Base-by-base conservation (phyloP, 2,797 vertebrate genomes). In the Microctenopoma steveboyesi region DNA sequence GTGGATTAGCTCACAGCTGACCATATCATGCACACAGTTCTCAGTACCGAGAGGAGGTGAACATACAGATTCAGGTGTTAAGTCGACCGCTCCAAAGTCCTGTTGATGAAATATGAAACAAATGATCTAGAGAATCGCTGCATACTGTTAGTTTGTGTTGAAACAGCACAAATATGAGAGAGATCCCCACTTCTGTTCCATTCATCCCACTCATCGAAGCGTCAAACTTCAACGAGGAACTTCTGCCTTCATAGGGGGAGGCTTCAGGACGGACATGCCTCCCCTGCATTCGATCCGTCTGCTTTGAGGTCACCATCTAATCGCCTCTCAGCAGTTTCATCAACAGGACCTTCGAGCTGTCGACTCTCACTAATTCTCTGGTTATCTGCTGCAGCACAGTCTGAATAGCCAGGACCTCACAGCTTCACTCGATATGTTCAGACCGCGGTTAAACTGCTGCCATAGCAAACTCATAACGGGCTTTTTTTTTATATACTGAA, bases 371-470 rank as follows among this genome's bases (percentile, higher is more conserved):
- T 74, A 72, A 75, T 71, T 73, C 76, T 66, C 48, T 73, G 9
- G 57, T 76, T 87, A 88, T 89, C 88, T 79, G 69, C 63, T 14
- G 51, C 63, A 4, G 74, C 69, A 47, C 77, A 82, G 59, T 81
- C 69, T 59, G 69, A 22, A 2, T 58, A 46, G 61, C 25, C 42
- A 14, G 25, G 22, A 69, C 47, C 49, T 8, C n/a, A 69, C 64
- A 50, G 76, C 43, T 65, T 60, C 5, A 14, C 10, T 4, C 14
- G 39, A 18, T 37, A 12, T 8, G 46, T 52, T 54, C 16, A 48
- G 30, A 35, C 43, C 7, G 4, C 50, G 28, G 35, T 48, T 43
- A n/a, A 3, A 28, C 9, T 1, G 35, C 14, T 37, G 1, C 2
- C 55, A 22, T 14, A 8, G 28, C 27, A 58, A 18, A 3, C 28